Evolutionary conservation across 1,140 invertebrate genomes (phyloP).

Genomic region (Procambarus virginalis): DNA sequence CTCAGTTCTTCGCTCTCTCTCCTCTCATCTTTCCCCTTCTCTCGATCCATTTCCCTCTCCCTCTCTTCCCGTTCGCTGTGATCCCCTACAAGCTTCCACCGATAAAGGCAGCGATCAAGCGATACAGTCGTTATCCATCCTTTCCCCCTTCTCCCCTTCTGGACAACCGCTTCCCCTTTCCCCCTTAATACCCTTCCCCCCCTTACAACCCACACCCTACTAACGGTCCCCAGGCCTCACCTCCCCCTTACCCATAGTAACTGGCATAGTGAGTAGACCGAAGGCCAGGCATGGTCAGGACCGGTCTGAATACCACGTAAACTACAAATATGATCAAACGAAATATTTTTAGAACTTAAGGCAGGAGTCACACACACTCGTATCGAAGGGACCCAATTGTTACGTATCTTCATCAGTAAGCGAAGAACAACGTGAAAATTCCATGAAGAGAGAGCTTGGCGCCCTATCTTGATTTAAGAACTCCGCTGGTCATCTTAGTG

Average conservation of each 20-base stretch:
- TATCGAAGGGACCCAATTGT: too few relatives aligned
- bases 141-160: not conserved
- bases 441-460: not conserved
- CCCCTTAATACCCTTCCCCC: not conserved
- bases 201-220: not conserved
- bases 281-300: too few relatives aligned
- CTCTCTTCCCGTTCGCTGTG: not conserved
- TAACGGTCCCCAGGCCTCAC: not conserved
- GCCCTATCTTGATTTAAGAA: not conserved
- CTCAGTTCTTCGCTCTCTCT: not conserved
- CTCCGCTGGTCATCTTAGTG: not conserved
- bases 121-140: constrained; percentile 30
- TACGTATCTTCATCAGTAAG: not conserved
- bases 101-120: constrained; percentile 30
- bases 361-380: too few relatives aligned
- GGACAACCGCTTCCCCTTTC: not conserved
- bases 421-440: not conserved
- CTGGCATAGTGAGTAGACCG: too few relatives aligned
- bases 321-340: too few relatives aligned
- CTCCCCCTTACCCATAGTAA: too few relatives aligned
- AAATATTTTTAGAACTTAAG: too few relatives aligned
- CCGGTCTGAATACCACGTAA: too few relatives aligned
- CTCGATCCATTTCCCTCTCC: too few relatives aligned
- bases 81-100: not conserved
- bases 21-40: too few relatives aligned